Evolutionary conservation across 1,140 invertebrate genomes (phyloP), one percentile per base, ranked within the genome.

Genomic region (Lordiphosa clarofinis): DNA sequence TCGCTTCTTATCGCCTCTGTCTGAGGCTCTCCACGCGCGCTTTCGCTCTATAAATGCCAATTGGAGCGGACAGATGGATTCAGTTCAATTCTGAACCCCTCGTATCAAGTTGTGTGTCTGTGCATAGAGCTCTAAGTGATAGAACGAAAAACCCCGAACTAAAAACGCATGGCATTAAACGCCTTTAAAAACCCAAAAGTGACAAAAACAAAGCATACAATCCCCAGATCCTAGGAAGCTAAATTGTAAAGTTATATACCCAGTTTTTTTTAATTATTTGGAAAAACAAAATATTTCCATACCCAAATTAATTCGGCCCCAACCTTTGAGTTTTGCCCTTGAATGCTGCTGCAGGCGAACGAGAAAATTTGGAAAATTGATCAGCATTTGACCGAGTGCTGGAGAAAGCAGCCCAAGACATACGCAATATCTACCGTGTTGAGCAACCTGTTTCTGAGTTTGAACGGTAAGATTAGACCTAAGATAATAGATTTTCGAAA

Each of bases 21-120:
- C 28, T 53, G 13, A 7, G 33, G 9, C 50, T 49, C 47, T 49
- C 64, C 8, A n/a, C 68, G 9, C 48, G 44, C 49, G 66, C 48
- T 39, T 43, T 65, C 28, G 37, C 37, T 63, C 67, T 81, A 81
- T 81, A 81, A 81, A 82, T 58, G 60, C 35, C 33, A 47, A 52
- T 47, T 10, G 15, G 56, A 43, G 38, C 42, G 19, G 4, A 9
- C 38, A 38, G 11, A 15, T 15, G 56, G 50, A 60, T 56, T 59
- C 78, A 82, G 78, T 82, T 84, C 73, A 53, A 19, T 55, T 70
- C 21, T 39, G 78, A 82, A 82, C 69, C 78, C 58, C 52, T 52
- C 48, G 55, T 40, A 31, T 31, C 5, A 31, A 31, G 43, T 57
- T 10, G 38, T 69, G 42, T 48, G 21, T 50, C 15, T 35, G 9